Conservation (phyloP, 2,888 invertebrate species). For the Parnassius glacialis region DNA sequence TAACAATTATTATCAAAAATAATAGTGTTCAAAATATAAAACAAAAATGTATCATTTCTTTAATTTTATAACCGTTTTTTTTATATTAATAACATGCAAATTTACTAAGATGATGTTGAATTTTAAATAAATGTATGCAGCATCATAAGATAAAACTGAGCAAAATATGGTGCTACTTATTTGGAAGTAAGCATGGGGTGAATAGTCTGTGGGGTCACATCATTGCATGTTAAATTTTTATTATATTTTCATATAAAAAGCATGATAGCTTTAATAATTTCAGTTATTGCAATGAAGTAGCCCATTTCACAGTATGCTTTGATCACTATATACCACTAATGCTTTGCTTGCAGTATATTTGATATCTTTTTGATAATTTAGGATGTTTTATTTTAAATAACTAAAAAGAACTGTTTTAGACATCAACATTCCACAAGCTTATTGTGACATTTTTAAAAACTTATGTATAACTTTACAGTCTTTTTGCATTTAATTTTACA, state of each 20-base stretch:
- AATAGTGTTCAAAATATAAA: neutral
- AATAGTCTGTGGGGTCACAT: slow-evolving; percentile 1
- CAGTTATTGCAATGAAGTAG: no score
- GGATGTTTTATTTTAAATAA: slow-evolving; percentile 1
- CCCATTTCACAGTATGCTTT: no score
- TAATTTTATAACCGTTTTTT: no score
- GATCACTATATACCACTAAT: neutral
- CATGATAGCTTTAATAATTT: no score
- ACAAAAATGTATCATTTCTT: no score
- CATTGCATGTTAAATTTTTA: neutral
- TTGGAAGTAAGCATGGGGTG: slow-evolving; percentile 2
- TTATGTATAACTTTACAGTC: slow-evolving; percentile 57
- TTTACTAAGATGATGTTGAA: no score
- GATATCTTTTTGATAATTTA: neutral
- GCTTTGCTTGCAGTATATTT: neutral
- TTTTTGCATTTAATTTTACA: slow-evolving; percentile 35
- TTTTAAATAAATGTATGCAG: neutral
- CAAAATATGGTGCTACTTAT: slow-evolving; percentile 20
- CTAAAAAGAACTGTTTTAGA: slow-evolving; percentile 16
- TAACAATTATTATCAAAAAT: slow-evolving; percentile 5
- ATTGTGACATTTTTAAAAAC: neutral
- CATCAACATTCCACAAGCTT: slow-evolving; percentile 16
- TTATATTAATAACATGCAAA: no score
- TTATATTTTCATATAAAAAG: no score
- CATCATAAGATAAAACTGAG: slow-evolving; percentile 10